Percentiles rank a stretch among this genome's conserved stretches.
phyloP scores from a whole-genome alignment of 2,113 vertebrate genomes.

The Plotosus lineatus region DNA sequence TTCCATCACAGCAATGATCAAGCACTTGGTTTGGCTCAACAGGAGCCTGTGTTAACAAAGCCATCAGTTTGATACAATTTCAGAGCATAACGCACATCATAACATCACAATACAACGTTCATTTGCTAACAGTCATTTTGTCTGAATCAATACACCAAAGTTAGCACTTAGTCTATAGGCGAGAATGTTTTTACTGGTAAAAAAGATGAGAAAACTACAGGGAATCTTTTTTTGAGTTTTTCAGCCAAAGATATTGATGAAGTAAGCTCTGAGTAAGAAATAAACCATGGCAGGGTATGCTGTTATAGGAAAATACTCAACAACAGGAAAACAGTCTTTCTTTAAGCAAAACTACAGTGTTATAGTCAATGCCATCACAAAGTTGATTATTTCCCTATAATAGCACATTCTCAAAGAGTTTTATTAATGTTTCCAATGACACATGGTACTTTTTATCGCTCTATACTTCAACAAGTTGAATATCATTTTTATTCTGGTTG shows the following conservation, averaged over 20 bases:
- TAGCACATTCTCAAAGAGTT: neutral
- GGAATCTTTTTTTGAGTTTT: neutral
- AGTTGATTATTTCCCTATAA: neutral
- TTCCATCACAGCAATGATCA: constrained; percentile 42
- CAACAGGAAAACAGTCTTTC: neutral
- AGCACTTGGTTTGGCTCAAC: constrained; percentile 26
- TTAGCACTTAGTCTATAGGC: neutral
- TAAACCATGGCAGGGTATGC: neutral
- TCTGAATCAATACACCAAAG: neutral
- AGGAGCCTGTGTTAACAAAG: constrained; percentile 28
- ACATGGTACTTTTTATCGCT: neutral
- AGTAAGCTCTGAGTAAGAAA: neutral
- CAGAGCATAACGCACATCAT: constrained; percentile 8
- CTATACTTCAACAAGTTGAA: constrained; percentile 1
- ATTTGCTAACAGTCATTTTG: neutral
- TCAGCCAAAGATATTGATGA: neutral
- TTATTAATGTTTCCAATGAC: neutral
- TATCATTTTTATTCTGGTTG: neutral
- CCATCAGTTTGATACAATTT: constrained; percentile 19
- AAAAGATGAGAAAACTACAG: neutral
- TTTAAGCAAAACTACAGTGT: neutral
- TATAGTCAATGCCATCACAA: neutral
- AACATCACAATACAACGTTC: constrained; percentile 1
- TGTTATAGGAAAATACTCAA: neutral
- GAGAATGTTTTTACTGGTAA: neutral